Percentiles rank a stretch among this genome's conserved stretches.
Evolutionary conservation across 2,113 vertebrate species (phyloP).

Genomic region (Vanacampus margaritifer): DNA sequence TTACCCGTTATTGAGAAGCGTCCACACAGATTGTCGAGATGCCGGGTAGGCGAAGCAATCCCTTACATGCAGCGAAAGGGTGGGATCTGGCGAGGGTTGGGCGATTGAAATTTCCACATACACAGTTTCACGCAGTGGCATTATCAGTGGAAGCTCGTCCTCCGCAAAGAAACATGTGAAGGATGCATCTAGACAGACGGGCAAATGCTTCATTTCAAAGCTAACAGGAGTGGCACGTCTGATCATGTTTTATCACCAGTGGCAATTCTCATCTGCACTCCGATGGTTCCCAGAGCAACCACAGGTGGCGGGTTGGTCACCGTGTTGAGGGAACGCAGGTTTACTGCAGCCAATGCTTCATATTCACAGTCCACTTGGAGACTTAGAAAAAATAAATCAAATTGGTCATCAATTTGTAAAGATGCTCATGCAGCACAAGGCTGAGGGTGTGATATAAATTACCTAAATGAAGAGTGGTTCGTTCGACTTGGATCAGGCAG

Average conservation of each 20-base stretch:
- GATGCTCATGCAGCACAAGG: not conserved
- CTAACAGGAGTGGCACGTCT: not conserved
- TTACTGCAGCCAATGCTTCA: slow-evolving; percentile 1
- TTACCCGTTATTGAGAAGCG: slow-evolving; percentile 66
- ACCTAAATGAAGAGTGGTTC: slow-evolving; percentile 43
- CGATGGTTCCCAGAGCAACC: slow-evolving; percentile 47
- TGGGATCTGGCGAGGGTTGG: slow-evolving; percentile 47
- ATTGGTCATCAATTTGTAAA: not conserved
- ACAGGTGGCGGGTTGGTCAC: slow-evolving; percentile 55
- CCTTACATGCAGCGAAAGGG: slow-evolving; percentile 53
- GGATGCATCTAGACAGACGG: slow-evolving; percentile 48
- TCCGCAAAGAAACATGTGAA: slow-evolving; percentile 56
- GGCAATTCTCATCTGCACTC: slow-evolving; percentile 67
- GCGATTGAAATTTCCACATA: slow-evolving; percentile 63
- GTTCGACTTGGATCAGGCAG: not conserved
- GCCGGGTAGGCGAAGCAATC: slow-evolving; percentile 69
- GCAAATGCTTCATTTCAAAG: not conserved
- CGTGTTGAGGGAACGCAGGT: slow-evolving; percentile 20
- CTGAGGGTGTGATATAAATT: not conserved
- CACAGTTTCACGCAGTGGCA: slow-evolving; percentile 40
- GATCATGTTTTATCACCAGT: slow-evolving; percentile 38
- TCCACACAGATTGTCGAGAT: slow-evolving; percentile 66
- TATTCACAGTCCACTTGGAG: slow-evolving; percentile 62
- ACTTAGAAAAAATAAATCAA: slow-evolving; percentile 16
- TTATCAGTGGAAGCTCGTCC: slow-evolving; percentile 57